Percentiles rank a stretch among this genome's conserved stretches.
Evolutionary conservation across 2,113 vertebrate genomes (phyloP).

Genomic region (Sceloporus undulatus): DNA sequence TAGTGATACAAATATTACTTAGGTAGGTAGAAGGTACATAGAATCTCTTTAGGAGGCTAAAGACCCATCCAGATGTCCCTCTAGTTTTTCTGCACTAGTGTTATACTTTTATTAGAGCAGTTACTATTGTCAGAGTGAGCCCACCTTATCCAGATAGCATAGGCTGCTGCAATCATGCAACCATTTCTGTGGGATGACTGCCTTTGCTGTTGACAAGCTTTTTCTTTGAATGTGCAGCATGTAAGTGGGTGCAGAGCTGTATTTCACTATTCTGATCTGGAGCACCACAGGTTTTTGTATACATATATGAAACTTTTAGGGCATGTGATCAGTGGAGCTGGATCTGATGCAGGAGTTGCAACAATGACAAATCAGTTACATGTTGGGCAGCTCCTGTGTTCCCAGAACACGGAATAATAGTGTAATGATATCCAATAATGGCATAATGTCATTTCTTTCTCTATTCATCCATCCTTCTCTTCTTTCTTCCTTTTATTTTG

Average conservation of each 20-base stretch:
- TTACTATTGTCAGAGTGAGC: neutral
- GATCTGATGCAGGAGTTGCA: neutral
- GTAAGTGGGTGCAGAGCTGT: neutral
- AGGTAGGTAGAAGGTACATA: neutral
- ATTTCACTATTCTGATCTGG: neutral
- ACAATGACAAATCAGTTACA: neutral
- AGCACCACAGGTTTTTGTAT: neutral
- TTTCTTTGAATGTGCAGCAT: neutral
- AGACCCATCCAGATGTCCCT: neutral
- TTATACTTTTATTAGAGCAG: neutral
- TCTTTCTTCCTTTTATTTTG: neutral
- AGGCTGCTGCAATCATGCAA: neutral
- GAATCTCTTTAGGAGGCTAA: neutral
- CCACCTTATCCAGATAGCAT: neutral
- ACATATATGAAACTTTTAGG: neutral
- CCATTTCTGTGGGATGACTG: constrained; percentile 2
- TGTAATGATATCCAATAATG: neutral
- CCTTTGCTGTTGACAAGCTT: neutral
- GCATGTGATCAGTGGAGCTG: neutral
- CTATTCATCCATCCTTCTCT: neutral
- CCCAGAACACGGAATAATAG: neutral
- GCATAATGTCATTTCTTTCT: neutral
- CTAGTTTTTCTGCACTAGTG: neutral
- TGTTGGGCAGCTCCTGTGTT: neutral
- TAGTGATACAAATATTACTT: neutral